These are phyloP conservation scores for Hypanus sabinus DNA, from an alignment of 2,113 vertebrate species.

Conservation along the genomic window DNA sequence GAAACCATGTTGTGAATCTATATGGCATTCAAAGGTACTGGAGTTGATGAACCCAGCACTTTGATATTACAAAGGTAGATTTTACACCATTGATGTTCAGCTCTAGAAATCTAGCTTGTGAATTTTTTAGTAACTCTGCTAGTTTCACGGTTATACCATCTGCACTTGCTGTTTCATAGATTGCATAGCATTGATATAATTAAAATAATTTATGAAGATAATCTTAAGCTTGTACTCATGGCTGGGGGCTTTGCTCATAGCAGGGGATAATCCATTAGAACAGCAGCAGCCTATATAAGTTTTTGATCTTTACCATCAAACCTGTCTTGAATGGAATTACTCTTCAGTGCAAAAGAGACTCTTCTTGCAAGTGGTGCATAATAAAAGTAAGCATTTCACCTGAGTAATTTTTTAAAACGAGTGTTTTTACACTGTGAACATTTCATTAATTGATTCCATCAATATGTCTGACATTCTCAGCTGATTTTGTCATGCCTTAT, in stretches of 20 bases:
- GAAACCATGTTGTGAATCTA: background rate
- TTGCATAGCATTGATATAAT: background rate
- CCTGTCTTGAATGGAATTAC: background rate
- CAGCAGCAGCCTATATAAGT: background rate
- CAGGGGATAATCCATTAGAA: background rate
- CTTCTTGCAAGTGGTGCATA: background rate
- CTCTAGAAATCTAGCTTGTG: background rate
- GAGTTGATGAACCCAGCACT: background rate
- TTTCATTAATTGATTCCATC: slow-evolving; percentile 24
- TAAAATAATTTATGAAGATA: background rate
- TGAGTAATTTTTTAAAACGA: background rate
- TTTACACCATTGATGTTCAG: background rate
- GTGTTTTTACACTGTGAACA: background rate
- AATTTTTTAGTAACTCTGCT: background rate
- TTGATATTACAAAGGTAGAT: background rate
- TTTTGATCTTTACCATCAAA: background rate
- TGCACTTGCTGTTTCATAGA: background rate
- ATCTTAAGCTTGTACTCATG: background rate
- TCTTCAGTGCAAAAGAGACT: too few relatives aligned
- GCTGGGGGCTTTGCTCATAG: background rate
- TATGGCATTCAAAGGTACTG: background rate
- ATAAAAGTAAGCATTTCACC: background rate
- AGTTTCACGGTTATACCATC: background rate
- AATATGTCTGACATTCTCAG: background rate
- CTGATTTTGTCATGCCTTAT: slow-evolving; percentile 16